Evolutionary conservation across 2,888 invertebrate species (phyloP).

Genomic region (Andrena praecox): DNA sequence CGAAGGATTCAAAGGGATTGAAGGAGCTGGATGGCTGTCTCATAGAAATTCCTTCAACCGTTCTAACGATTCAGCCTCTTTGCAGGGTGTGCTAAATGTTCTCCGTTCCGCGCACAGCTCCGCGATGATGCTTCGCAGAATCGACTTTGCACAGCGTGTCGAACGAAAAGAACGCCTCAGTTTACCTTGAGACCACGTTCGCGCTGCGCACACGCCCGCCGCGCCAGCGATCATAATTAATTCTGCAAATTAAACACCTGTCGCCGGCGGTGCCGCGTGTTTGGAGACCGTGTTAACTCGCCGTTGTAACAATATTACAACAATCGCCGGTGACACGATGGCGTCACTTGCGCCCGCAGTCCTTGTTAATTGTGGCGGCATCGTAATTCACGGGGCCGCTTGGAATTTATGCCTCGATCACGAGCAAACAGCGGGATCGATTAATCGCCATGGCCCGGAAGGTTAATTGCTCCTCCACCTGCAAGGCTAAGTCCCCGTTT

Average conservation of each 20-base stretch:
- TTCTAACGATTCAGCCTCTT: not conserved
- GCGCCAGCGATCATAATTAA: slow-evolving; percentile 32
- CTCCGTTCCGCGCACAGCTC: not conserved
- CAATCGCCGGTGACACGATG: slow-evolving; percentile 3
- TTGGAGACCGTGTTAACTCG: slow-evolving; percentile 39
- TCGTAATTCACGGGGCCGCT: slow-evolving; percentile 24
- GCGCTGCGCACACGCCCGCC: not conserved
- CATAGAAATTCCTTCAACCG: not conserved
- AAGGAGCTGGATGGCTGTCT: not conserved
- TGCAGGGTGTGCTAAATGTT: not conserved
- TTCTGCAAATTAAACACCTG: slow-evolving; percentile 42
- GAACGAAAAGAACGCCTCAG: not conserved
- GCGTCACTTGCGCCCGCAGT: slow-evolving; percentile 19
- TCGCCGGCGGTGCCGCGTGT: slow-evolving; percentile 9
- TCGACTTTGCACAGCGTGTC: not conserved
- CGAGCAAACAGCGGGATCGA: slow-evolving; percentile 32
- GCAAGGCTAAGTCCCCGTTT: not conserved
- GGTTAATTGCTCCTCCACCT: slow-evolving; percentile 3
- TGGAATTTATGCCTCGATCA: slow-evolving; percentile 7
- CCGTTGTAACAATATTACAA: slow-evolving; percentile 38
- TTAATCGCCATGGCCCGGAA: slow-evolving; percentile 11
- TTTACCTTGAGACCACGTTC: not conserved
- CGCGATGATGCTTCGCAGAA: not conserved
- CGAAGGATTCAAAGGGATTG: not conserved
- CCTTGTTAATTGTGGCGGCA: slow-evolving; percentile 34